These are phyloP conservation scores for Rhagophthalmus giganteus DNA, from an alignment of 2,888 invertebrate genomes.

Conservation along the genomic window DNA sequence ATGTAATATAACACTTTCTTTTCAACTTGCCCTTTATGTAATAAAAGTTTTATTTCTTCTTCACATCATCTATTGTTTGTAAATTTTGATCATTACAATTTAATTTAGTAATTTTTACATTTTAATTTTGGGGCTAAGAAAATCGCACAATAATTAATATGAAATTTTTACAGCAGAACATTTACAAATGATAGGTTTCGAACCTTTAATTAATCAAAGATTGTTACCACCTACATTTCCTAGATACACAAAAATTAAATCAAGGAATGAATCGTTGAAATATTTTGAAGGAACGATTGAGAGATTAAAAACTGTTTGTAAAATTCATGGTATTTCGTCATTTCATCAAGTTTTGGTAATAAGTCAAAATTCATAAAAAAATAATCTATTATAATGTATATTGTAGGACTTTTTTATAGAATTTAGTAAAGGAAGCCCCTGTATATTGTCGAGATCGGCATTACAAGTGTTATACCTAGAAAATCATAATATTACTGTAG, in stretches of 20 bases:
- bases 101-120: no score
- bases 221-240: constrained; percentile 98
- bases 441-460: constrained; percentile 89
- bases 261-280: constrained; percentile 73
- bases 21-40: no score
- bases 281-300: constrained; percentile 83
- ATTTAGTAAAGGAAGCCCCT: constrained; percentile 84
- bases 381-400: neutral
- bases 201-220: constrained; percentile 93
- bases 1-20: no score
- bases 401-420: constrained; percentile 79
- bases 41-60: no score
- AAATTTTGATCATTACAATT: no score
- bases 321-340: constrained; percentile 75
- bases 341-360: constrained; percentile 84
- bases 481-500: constrained; percentile 57
- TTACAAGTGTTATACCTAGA: constrained; percentile 79
- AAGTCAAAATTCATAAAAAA: no score
- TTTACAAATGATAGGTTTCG: constrained; percentile 89
- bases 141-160: neutral
- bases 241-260: constrained; percentile 89
- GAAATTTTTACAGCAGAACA: constrained; percentile 61
- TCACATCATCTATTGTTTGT: no score
- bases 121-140: constrained; percentile 26
- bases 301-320: constrained; percentile 78